Evolutionary conservation across 2,113 vertebrate genomes (phyloP).

Genomic region (Gallinago media): DNA sequence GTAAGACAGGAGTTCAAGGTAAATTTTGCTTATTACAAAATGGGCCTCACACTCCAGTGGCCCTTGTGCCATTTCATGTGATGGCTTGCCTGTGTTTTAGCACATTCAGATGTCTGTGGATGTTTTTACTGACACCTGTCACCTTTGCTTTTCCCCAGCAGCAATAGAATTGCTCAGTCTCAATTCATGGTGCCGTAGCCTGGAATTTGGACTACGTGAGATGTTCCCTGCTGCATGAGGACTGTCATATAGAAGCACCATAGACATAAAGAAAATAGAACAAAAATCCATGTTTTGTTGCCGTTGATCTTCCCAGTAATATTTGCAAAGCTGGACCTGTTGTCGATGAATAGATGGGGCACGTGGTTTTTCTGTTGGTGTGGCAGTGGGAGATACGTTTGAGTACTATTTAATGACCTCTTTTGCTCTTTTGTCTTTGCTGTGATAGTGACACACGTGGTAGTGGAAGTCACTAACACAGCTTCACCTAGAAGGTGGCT

Average conservation of each 20-base stretch:
- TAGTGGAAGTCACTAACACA: background rate
- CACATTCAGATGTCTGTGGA: background rate
- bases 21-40: background rate
- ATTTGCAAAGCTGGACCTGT: background rate
- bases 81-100: background rate
- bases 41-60: background rate
- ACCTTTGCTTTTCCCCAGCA: background rate
- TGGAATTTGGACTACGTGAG: background rate
- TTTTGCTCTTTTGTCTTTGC: background rate
- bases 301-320: background rate
- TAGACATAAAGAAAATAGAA: background rate
- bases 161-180: background rate
- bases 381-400: background rate
- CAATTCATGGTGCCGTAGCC: background rate
- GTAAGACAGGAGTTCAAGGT: background rate
- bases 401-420: background rate
- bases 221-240: background rate
- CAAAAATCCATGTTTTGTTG: background rate
- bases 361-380: background rate
- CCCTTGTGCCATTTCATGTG: background rate
- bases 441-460: accelerated
- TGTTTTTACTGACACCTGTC: background rate
- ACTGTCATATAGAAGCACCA: background rate
- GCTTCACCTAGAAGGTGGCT: background rate
- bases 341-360: background rate